Conservation (phyloP, 64 coral and sea anemone species). For the Montipora capricornis region DNA sequence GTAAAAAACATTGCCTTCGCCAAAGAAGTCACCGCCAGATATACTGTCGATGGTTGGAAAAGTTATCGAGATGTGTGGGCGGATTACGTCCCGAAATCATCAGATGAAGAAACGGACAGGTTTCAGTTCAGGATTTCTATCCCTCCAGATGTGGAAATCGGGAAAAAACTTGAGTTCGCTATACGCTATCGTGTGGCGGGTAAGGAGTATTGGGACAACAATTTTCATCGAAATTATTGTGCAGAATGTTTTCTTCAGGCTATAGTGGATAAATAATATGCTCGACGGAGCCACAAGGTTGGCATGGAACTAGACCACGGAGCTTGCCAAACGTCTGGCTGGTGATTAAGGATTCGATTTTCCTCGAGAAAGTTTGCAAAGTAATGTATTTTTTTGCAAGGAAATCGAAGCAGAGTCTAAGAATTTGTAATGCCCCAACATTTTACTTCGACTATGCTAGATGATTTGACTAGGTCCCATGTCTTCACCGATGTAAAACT, state of each 20-base stretch:
- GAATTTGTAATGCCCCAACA: too few relatives aligned
- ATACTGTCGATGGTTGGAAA: conserved; percentile 80
- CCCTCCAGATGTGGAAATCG: conserved; percentile 65
- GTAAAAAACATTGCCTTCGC: conserved; percentile 91
- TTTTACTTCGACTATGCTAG: too few relatives aligned
- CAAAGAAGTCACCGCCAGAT: conserved; percentile 89
- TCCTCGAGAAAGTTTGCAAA: neutral
- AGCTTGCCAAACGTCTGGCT: neutral
- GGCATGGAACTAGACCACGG: neutral
- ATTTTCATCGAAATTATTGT: conserved; percentile 72
- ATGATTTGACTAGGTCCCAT: too few relatives aligned
- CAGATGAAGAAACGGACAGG: conserved; percentile 73
- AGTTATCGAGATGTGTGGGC: conserved; percentile 84
- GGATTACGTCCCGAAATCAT: conserved; percentile 83
- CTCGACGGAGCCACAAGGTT: too few relatives aligned
- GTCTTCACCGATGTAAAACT: too few relatives aligned
- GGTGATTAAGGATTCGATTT: neutral
- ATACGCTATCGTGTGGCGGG: conserved; percentile 69
- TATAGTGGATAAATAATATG: conserved; percentile 23
- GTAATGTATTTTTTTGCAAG: neutral
- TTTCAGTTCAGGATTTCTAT: conserved; percentile 94
- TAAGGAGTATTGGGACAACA: conserved; percentile 89
- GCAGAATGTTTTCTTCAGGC: conserved; percentile 63
- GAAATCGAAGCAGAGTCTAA: neutral
- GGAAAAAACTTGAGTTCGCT: conserved; percentile 78